Base-by-base conservation (phyloP, 2,888 invertebrate species). In the Linyphia triangularis region DNA sequence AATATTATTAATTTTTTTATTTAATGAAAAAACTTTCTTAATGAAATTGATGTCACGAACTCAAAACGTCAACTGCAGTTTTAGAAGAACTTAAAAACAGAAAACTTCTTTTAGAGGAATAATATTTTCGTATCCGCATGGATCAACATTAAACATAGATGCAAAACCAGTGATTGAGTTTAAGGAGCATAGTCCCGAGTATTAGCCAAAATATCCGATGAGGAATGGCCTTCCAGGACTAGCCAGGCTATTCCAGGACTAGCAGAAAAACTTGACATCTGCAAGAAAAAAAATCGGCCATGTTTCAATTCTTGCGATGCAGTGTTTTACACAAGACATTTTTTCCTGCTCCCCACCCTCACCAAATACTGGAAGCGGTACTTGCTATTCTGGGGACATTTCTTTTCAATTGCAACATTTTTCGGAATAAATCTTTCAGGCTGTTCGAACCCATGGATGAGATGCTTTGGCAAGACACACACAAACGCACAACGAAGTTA, bases 401-500 rank as follows among this genome's bases (percentile, higher is more conserved):
- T 69, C 81, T 67, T 69, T 81, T 81, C 81, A 70, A 81, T 81
- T 81, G 81, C 81, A 59, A 81, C 69, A 81, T 81, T 81, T 59
- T 81, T 69, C 16, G 37, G 70, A 81, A 81, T 81, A 81, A 81
- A 81, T 81, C 81, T 81, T 81, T 81, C 22, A 33, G 79, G 40
- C 37, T 40, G 37, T 77, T 63, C 77, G 57, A 73, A 73, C 70
- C 37, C 2, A 6, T 61, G 63, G 43, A 78, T 65, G 65, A 78
- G 43, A 75, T 73, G 75, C 33, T 30, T 59, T 19, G 24, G 51
- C 73, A 70, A 70, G 22, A 26, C 63, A 30, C 59, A 75, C 59
- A 43, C n/a, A 19, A 33, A 43, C 40, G 40, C 30, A 13, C 81
- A 69, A 81, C 81, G 70, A 81, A 81, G 81, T 81, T 81, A 69